Conservation (phyloP, 2,888 invertebrate species). For the Nomada lathburiana region DNA sequence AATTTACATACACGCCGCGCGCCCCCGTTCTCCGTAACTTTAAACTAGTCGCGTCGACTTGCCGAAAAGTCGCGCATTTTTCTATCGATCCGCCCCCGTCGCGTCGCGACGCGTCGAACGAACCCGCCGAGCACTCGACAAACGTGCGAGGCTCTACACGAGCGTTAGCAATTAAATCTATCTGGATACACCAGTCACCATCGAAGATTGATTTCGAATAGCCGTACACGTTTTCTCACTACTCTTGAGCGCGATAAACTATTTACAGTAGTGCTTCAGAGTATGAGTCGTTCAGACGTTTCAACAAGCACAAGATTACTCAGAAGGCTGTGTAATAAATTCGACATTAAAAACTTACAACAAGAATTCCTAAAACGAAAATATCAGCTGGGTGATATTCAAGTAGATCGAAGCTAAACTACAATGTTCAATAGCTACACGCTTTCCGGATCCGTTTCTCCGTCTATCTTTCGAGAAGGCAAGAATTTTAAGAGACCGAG, state of each 20-base stretch:
- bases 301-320: too few species aligned
- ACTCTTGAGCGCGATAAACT: too few species aligned
- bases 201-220: not conserved
- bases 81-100: constrained; percentile 45
- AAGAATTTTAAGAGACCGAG: too few species aligned
- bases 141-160: constrained; percentile 24
- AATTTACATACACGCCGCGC: constrained; percentile 42
- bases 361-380: too few species aligned
- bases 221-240: not conserved
- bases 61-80: constrained; percentile 55
- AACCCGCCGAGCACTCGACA: constrained; percentile 8
- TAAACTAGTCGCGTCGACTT: constrained; percentile 55
- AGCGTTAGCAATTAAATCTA: constrained; percentile 42
- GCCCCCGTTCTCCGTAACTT: constrained; percentile 13
- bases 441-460: too few species aligned
- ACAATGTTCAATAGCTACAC: not conserved
- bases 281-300: too few species aligned
- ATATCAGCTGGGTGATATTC: too few species aligned
- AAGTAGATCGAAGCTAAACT: not conserved
- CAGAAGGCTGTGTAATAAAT: too few species aligned
- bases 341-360: too few species aligned
- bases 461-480: too few species aligned
- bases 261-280: too few species aligned
- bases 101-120: constrained; percentile 23
- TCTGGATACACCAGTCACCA: constrained; percentile 19